These are phyloP conservation scores for Rhopalosiphum maidis DNA, from an alignment of 1,140 invertebrate genomes.

Conservation along the genomic window DNA sequence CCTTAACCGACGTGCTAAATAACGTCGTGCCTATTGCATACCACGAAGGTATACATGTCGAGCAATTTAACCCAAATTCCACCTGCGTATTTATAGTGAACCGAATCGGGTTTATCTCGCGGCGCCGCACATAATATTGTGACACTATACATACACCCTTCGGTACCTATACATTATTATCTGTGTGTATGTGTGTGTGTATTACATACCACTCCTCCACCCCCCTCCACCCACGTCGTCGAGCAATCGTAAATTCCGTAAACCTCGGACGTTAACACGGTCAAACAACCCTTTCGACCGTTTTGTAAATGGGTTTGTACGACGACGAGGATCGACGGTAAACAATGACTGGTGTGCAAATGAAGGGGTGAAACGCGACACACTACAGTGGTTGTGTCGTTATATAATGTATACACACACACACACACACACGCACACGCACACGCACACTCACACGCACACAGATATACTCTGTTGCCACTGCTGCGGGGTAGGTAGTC, in stretches of 20 bases:
- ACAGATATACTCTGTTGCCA: not conserved
- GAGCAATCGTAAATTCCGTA: not conserved
- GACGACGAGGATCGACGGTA: not conserved
- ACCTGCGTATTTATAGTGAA: not conserved
- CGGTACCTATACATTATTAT: not conserved
- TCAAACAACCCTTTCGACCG: conserved; percentile 35
- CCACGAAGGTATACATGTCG: not conserved
- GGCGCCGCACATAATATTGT: not conserved
- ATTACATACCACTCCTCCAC: not conserved
- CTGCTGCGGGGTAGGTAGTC: not conserved
- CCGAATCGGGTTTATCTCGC: not conserved
- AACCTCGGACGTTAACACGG: conserved; percentile 8
- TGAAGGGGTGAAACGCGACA: not conserved
- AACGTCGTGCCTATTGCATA: not conserved
- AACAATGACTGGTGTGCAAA: not conserved
- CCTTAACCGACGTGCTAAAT: not conserved
- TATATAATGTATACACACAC: not conserved
- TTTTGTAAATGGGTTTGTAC: conserved; percentile 20
- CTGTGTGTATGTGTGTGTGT: not conserved
- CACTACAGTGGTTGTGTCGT: not conserved
- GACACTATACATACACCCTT: not conserved
- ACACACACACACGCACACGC: not conserved
- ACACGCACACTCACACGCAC: too few relatives aligned
- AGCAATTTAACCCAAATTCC: conserved; percentile 19
- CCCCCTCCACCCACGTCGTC: too few relatives aligned